Evolutionary conservation across 1,140 invertebrate genomes (phyloP), one percentile per base, ranked within the genome.

Genomic region (Apocrypta bakeri): DNA sequence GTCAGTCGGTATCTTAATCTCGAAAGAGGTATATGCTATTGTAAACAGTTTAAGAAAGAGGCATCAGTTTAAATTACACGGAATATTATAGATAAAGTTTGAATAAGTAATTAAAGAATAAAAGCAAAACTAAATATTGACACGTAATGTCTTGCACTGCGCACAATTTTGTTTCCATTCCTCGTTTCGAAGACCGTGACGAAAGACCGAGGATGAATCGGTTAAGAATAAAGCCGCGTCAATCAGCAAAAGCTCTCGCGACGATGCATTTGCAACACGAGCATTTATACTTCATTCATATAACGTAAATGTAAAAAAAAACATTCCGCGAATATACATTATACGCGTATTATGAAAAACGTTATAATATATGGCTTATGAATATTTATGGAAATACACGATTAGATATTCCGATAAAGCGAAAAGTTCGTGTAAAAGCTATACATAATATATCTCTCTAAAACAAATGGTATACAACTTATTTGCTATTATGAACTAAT

Each of bases 91-190:
- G 48, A 40, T 75, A 48, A 48, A 81, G 24, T 66, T 81, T 17
- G 84, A 86, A 85, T 86, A 84, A 78, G 87, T 85, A 85, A 87
- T 85, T 88, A 86, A 86, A 68, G 31, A 24, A 86, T 83, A 85
- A 87, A 84, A 84, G 85, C 79, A 87, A 84, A 84, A 86, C 79
- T 85, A 84, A 86, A 81, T 88, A 87, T 87, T 85, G 79, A 85
- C n/a, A n/a, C 29, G 37, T 31, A 81, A 76, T 25, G 56, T 76
- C 12, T 82, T 56, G 73, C 72, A 82, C 64, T 85, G 73, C 64
- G 80, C 80, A 82, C 73, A 76, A 76, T 69, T 66, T 68, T 61
- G 27, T 76, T 82, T 75, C 61, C 87, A 83, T 87, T 69, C 17
- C 27, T 64, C 68, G 31, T 29, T 37, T 37, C 33, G 33, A 68